Base-by-base conservation (phyloP, 2,888 invertebrate species). In the Cylindroiulus punctatus region DNA sequence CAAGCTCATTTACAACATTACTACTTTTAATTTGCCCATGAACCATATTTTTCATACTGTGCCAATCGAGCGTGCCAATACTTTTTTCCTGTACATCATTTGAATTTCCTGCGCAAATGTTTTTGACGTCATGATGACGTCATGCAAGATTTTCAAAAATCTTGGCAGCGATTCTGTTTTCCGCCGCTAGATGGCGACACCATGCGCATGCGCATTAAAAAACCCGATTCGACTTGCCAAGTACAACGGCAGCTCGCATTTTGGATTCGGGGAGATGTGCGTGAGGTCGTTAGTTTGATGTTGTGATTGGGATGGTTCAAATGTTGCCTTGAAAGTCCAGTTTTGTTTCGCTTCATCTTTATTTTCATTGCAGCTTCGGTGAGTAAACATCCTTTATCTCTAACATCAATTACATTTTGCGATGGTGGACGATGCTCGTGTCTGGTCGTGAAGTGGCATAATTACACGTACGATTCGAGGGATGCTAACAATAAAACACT, bases 401-500 rank as follows among this genome's bases (percentile, higher is more conserved):
- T 0, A 65, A 65, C 1, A 19, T n/a, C 44, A 1, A 5, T n/a
- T 52, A n/a, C 65, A 7, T 14, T 65, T 4, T 65, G 65, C 26
- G 1, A 7, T n/a, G 65, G 8, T 26, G 26, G 12, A 14, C 26
- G 65, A 26, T 65, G 26, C 65, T 26, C 26, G 26, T 65, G 65
- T 26, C 26, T 65, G 26, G 26, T 26, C 65, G 26, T 65, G 65
- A 65, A 65, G 65, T 65, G 65, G 65, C 26, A 65, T 65, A 65
- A 65, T 65, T 65, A 65, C 12, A 12, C 10, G 8, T 44, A 12
- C 44, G 65, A 12, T 26, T 65, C 26, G 65, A 52, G 65, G 65
- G 65, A 65, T 65, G 65, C 65, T 65, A 65, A 65, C 65, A 65
- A 65, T 65, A 65, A 65, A 65, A 2, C 65, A 65, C 65, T 65